Evolutionary conservation across 2,113 vertebrate genomes (phyloP).

Genomic region (Lampris incognitus): DNA sequence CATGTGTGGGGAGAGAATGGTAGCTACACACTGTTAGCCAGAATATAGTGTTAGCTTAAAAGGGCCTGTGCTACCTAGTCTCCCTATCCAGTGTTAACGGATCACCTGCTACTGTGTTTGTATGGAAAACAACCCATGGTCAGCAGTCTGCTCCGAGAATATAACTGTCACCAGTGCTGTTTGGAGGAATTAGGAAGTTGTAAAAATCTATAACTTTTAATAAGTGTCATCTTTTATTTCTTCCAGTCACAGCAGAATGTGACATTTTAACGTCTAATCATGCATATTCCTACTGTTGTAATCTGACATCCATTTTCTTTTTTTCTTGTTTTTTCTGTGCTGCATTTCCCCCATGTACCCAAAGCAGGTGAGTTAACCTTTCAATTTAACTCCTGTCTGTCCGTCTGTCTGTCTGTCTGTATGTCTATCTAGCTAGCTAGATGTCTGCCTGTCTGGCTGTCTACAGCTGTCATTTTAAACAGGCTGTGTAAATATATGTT

Average conservation of each 20-base stretch:
- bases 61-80: background rate
- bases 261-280: too few species aligned
- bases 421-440: background rate
- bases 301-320: conserved; percentile 24
- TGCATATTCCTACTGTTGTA: background rate
- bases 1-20: background rate
- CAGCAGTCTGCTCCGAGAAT: background rate
- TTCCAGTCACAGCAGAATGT: too few species aligned
- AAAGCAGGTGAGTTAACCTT: conserved; percentile 63
- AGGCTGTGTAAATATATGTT: too few species aligned
- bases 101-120: background rate
- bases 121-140: background rate
- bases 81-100: too few species aligned
- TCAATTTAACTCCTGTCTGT: background rate
- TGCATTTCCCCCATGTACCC: background rate
- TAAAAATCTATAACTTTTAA: too few species aligned
- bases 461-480: too few species aligned
- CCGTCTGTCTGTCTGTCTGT: background rate
- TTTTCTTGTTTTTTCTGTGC: background rate
- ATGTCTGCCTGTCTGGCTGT: too few species aligned
- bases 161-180: background rate
- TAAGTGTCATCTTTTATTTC: too few species aligned
- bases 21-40: background rate
- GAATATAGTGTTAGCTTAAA: background rate
- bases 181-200: too few species aligned